Conservation (phyloP, 2,797 vertebrate species). For the Pelochelys cantorii region DNA sequence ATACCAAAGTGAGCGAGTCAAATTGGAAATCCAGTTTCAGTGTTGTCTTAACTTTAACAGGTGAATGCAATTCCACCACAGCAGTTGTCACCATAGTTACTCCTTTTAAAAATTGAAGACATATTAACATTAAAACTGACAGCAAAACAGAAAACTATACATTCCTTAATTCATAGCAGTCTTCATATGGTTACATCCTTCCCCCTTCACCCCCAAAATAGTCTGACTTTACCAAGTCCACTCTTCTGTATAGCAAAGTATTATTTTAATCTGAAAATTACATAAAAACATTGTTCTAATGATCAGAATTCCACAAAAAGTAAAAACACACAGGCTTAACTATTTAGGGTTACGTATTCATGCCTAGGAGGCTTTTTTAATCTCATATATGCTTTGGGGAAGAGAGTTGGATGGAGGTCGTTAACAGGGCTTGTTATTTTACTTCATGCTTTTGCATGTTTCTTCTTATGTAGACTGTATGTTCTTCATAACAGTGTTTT, state of each 20-base stretch:
- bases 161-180: not conserved
- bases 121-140: not conserved
- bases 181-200: not conserved
- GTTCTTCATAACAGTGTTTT: not conserved
- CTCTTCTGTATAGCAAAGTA: not conserved
- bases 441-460: not conserved
- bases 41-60: constrained; percentile 86
- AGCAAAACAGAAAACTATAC: not conserved
- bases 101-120: constrained; percentile 77
- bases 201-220: not conserved
- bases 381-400: not conserved
- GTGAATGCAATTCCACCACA: constrained; percentile 90
- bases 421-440: not conserved
- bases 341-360: not conserved
- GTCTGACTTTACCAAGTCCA: not conserved
- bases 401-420: not conserved
- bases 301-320: not conserved
- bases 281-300: not conserved
- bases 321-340: not conserved
- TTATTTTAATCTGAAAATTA: not conserved
- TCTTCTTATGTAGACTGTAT: not conserved
- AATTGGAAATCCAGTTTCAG: constrained; percentile 93
- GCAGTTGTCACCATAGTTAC: constrained; percentile 92
- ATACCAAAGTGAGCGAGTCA: constrained; percentile 91
- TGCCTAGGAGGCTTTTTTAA: not conserved